A percentile compares a stretch with the other conserved stretches of the same genome.
Evolutionary conservation across 2,797 vertebrate genomes (phyloP).

Genomic region (Mionectes olivaceus): DNA sequence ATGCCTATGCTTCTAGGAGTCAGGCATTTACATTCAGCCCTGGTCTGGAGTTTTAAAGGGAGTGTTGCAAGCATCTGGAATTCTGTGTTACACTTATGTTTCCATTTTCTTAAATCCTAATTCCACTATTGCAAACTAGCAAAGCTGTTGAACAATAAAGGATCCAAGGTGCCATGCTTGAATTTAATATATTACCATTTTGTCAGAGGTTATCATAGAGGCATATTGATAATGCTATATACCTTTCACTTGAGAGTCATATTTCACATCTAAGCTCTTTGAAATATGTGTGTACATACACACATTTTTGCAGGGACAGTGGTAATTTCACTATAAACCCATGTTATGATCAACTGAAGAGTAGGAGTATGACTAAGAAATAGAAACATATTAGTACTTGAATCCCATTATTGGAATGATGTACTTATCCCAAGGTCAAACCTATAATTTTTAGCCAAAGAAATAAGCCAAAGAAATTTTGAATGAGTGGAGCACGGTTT

Average conservation of each 20-base stretch:
- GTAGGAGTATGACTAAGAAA: background rate
- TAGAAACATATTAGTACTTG: background rate
- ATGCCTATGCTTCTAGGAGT: background rate
- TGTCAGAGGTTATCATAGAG: background rate
- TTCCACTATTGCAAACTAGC: background rate
- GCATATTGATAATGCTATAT: background rate
- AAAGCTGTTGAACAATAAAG: background rate
- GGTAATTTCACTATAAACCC: background rate
- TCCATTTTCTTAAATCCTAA: background rate
- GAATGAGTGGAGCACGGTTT: background rate
- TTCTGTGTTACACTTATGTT: background rate
- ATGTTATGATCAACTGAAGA: background rate
- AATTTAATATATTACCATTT: background rate
- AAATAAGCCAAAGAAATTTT: background rate
- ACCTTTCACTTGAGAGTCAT: background rate
- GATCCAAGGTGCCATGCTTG: background rate
- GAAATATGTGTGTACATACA: background rate
- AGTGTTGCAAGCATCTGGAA: background rate
- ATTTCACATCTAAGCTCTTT: background rate
- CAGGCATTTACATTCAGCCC: background rate
- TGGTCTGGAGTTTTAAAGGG: background rate
- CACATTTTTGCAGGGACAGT: background rate
- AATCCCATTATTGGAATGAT: background rate
- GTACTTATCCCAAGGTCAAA: conserved; percentile 11
- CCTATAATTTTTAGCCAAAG: no score